A percentile compares a stretch with the other conserved stretches of the same genome.
These are phyloP conservation scores for Cephus rjabovi DNA, from an alignment of 2,888 invertebrate species.

Conservation along the genomic window DNA sequence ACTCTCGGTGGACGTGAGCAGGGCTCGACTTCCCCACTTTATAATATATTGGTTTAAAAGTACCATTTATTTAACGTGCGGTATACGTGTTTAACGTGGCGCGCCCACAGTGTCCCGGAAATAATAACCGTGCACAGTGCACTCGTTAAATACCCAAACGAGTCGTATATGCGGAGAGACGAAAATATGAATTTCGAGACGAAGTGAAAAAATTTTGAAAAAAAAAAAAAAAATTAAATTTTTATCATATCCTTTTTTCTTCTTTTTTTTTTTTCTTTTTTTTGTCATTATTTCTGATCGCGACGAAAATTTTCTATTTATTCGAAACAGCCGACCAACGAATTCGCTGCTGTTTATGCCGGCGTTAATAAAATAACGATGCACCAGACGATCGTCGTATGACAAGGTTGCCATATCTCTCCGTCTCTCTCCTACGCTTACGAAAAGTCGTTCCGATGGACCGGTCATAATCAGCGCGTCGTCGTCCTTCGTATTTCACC, in stretches of 20 bases:
- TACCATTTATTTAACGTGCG: conserved; percentile 63
- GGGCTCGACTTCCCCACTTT: conserved; percentile 27
- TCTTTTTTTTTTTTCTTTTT: fast-evolving
- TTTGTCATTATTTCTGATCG: background rate
- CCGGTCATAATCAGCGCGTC: conserved; percentile 2
- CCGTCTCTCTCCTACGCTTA: background rate
- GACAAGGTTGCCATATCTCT: background rate
- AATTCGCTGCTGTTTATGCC: background rate
- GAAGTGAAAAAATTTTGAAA: background rate
- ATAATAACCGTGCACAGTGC: conserved; percentile 51
- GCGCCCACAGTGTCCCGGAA: conserved; percentile 38
- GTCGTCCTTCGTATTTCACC: conserved; percentile 5
- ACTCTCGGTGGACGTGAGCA: conserved; percentile 45
- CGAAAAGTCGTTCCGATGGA: background rate
- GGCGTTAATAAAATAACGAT: background rate
- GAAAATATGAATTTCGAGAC: background rate
- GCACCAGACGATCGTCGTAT: background rate
- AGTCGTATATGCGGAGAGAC: fast-evolving
- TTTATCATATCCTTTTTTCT: too few relatives aligned
- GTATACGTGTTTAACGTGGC: conserved; percentile 43
- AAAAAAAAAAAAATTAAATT: too few relatives aligned
- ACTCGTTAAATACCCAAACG: background rate
- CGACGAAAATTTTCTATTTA: background rate
- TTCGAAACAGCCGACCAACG: background rate
- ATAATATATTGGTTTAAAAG: conserved; percentile 64